These are phyloP conservation scores for Mesocentrotus franciscanus DNA, from an alignment of 53 echinoderm and acorn worm species.

Conservation along the genomic window DNA sequence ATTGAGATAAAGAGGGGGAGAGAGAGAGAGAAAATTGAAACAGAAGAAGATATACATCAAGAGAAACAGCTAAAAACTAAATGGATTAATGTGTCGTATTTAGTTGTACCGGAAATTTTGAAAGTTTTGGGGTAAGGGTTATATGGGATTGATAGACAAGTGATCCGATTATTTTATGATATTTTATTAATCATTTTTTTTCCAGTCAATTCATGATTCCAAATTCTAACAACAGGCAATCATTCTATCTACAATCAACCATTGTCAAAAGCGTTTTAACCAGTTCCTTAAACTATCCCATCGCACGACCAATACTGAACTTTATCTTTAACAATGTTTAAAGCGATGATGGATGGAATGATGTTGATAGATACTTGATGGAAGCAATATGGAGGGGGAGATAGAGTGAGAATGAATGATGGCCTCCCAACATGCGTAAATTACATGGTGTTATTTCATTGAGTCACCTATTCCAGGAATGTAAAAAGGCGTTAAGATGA, in stretches of 20 bases:
- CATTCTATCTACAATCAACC: background rate
- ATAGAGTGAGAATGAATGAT: background rate
- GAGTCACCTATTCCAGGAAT: constrained; percentile 25
- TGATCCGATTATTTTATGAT: too few relatives aligned
- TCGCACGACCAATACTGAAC: background rate
- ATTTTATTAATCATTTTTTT: too few relatives aligned
- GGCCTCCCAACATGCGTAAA: constrained; percentile 19
- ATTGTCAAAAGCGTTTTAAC: background rate
- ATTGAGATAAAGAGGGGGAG: background rate
- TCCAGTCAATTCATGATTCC: too few relatives aligned
- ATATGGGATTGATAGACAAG: too few relatives aligned
- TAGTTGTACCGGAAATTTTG: too few relatives aligned
- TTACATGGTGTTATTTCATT: constrained; percentile 38
- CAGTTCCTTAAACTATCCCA: background rate
- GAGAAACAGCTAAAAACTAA: too few relatives aligned
- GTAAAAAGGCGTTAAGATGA: constrained; percentile 31
- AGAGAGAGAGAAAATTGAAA: background rate
- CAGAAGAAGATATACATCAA: background rate
- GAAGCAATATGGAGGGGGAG: background rate
- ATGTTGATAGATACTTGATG: constrained; percentile 1
- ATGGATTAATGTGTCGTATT: too few relatives aligned
- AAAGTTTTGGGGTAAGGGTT: too few relatives aligned
- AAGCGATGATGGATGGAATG: background rate
- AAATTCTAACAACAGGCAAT: too few relatives aligned
- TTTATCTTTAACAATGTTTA: background rate